Conservation (phyloP, 2,888 invertebrate species). For the Eupelmus urozonus region DNA sequence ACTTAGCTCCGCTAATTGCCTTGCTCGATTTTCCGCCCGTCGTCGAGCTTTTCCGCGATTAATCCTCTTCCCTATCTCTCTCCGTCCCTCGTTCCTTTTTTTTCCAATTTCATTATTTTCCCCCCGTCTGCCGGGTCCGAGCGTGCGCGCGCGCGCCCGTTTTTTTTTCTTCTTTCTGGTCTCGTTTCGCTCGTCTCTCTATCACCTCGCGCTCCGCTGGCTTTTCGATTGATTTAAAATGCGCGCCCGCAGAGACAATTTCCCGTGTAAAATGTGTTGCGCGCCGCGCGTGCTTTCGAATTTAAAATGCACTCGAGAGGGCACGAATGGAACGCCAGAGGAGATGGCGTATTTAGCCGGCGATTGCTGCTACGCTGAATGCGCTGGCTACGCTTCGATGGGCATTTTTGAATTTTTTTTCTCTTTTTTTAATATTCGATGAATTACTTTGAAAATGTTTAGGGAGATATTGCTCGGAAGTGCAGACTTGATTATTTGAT, state of each 20-base stretch:
- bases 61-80: slow-evolving; percentile 51
- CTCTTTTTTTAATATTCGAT: too few relatives aligned
- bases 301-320: background rate
- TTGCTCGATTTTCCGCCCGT: slow-evolving; percentile 55
- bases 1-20: slow-evolving; percentile 60
- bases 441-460: too few relatives aligned
- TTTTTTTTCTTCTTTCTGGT: slow-evolving; percentile 26
- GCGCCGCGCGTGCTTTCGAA: background rate
- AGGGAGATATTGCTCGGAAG: too few relatives aligned
- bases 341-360: too few relatives aligned
- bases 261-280: background rate
- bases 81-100: background rate
- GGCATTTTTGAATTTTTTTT: too few relatives aligned
- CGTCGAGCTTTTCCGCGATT: slow-evolving; percentile 57
- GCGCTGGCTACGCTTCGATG: too few relatives aligned
- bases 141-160: too few relatives aligned
- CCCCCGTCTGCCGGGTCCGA: background rate
- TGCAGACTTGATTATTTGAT: too few relatives aligned
- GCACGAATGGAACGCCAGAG: background rate
- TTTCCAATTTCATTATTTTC: slow-evolving; percentile 35
- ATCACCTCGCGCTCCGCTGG: slow-evolving; percentile 17
- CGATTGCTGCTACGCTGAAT: too few relatives aligned
- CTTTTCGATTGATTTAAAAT: slow-evolving; percentile 24
- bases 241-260: background rate
- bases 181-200: background rate